Percentiles rank a stretch among this genome's conserved stretches.
Conservation (phyloP, 1,140 invertebrate species). For the Meteorus sp. region DNA sequence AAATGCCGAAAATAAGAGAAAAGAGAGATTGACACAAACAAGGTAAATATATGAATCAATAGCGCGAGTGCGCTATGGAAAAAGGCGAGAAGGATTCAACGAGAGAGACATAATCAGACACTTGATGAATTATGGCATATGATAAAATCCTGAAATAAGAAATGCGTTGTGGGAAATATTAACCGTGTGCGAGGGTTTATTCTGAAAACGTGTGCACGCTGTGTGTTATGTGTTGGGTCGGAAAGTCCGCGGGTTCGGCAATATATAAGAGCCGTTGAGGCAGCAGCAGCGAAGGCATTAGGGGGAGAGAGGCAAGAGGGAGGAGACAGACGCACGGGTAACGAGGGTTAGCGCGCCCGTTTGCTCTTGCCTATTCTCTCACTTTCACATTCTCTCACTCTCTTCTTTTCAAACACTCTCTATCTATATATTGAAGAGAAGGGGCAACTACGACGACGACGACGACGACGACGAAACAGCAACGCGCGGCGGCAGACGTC, state of each 20-base stretch:
- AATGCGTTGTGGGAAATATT: constrained; percentile 22
- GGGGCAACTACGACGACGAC: background rate
- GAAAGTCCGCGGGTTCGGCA: constrained; percentile 20
- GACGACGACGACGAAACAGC: background rate
- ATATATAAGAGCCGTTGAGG: constrained; percentile 1
- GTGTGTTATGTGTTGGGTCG: constrained; percentile 15
- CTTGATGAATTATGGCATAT: background rate
- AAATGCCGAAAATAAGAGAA: too few species aligned
- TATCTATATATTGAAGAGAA: too few species aligned
- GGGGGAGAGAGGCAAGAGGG: constrained; percentile 12
- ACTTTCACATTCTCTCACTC: too few species aligned
- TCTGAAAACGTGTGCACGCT: too few species aligned
- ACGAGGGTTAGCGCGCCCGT: background rate
- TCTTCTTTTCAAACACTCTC: too few species aligned
- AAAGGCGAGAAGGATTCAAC: too few species aligned
- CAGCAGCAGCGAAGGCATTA: constrained; percentile 20
- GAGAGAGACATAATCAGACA: too few species aligned
- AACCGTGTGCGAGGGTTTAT: constrained; percentile 13
- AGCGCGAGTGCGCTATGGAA: too few species aligned
- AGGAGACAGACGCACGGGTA: background rate
- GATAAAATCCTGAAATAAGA: constrained; percentile 6
- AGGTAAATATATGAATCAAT: too few species aligned
- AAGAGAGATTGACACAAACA: too few species aligned
- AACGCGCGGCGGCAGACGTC: background rate
- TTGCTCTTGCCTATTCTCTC: too few species aligned